Base-by-base conservation (phyloP, 2,888 invertebrate genomes). In the Empis stercorea region DNA sequence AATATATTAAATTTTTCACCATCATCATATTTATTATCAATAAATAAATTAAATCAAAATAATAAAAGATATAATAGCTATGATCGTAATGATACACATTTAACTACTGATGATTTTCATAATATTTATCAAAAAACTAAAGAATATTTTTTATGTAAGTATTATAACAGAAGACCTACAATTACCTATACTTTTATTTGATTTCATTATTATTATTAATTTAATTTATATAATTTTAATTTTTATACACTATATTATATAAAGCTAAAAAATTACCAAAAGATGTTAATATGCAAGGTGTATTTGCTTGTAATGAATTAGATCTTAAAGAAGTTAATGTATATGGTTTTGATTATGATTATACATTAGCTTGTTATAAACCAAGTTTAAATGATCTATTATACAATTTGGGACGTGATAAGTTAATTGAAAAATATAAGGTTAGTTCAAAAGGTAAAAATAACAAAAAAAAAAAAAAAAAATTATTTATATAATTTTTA, bases 261-360 rank as follows among this genome's bases (percentile, higher is more conserved):
- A 51, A 61, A 89, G 89, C 88, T 1, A 89, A 89, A 65, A 91
- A 91, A 64, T 68, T 89, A 30, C 91, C 91, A 4, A 79, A 80
- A 61, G 85, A 91, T 74, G 91, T 92, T 1, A 86, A 91, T 62
- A 79, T 84, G 1, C 75, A 78, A 58, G 91, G 88, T 37, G 92
- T 97, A 3, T 97, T 95, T 72, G 93, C 94, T 11, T 96, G 95
- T 69, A 97, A 97, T 72, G 95, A 96, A 63, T 73, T 96, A 48
- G 87, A 94, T 66, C 72, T 97, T 45, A 78, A 84, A 53, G 87
- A 93, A 68, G 88, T 97, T 37, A 80, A 87, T 60, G 91, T 95
- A 1, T 95, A 94, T 73, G 92, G 97, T 38, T 97, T 97, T 73
- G 97, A 97, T 71, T 97, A 97, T 73, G 97, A 97, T 68, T 97